Evolutionary conservation across 2,888 invertebrate species (phyloP), one percentile per base, ranked within the genome.

Genomic region (Scaptomyza polygonia): DNA sequence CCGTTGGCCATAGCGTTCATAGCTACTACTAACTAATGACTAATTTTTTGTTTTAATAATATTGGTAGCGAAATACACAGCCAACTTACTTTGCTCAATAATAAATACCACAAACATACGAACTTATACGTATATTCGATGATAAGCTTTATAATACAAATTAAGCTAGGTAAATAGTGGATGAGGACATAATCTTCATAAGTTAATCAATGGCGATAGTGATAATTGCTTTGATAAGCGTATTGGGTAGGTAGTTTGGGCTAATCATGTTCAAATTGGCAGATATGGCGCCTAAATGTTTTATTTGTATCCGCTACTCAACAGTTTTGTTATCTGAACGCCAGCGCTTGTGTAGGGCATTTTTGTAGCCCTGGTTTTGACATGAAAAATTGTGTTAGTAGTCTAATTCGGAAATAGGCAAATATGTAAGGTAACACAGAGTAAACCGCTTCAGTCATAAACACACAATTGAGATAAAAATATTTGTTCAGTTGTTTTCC

Each of bases 291-390:
- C 51, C 25, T 0, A 18, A 11, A 48, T 27, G 0, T n/a, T 2
- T 11, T 21, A 12, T 1, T 0, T 9, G 21, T 18, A 47, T 2
- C 42, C 0, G 51, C 1, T 8, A 11, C 51, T 5, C 40, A 77
- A 59, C 77, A n/a, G 72, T 62, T 67, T 48, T 8, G 27, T 1
- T 21, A 8, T 3, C 5, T n/a, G 59, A 75, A 71, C 77, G 43
- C 12, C 6, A 40, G 34, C 36, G 42, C 16, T 30, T 12, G 7
- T 12, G n/a, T 3, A 3, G 12, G 16, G 4, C 11, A 8, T 3
- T 14, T 25, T 0, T 8, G 58, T 43, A 74, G 9, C 73, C 61
- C 76, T 74, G 52, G 43, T n/a, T 47, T n/a, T 42, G 42, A 5
- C 29, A 52, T 57, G 32, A 56, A 21, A 21, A 30, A 16, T 48